These are phyloP conservation scores for Drosophila buzzatii DNA, from an alignment of 2,888 invertebrate genomes.

Conservation along the genomic window DNA sequence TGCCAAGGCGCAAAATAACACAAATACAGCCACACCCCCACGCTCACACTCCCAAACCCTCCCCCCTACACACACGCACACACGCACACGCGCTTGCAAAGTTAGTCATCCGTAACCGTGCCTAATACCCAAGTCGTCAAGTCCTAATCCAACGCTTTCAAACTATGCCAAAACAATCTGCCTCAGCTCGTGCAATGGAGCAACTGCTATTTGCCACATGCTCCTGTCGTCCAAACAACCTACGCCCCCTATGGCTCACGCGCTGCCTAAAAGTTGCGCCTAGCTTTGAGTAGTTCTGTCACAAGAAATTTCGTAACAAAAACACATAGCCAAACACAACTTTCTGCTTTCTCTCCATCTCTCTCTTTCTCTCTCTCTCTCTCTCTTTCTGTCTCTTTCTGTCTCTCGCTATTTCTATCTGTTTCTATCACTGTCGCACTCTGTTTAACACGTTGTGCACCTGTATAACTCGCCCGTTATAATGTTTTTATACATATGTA, in stretches of 20 bases:
- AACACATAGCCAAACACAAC: slow-evolving; percentile 17
- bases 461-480: slow-evolving; percentile 43
- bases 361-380: background rate
- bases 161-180: slow-evolving; percentile 15
- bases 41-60: background rate
- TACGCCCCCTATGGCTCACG: background rate
- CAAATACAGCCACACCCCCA: slow-evolving; percentile 8
- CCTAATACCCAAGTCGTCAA: slow-evolving; percentile 22
- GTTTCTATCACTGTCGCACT: slow-evolving; percentile 8
- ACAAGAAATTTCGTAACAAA: slow-evolving; percentile 27
- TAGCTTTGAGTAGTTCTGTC: slow-evolving; percentile 50
- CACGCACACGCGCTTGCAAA: slow-evolving; percentile 18
- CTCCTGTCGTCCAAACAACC: slow-evolving; percentile 8
- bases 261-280: slow-evolving; percentile 16
- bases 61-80: background rate
- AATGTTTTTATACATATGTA: slow-evolving; percentile 41
- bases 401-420: background rate
- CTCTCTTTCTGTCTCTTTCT: slow-evolving; percentile 3
- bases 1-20: slow-evolving; percentile 3
- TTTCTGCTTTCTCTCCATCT: slow-evolving; percentile 28
- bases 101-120: slow-evolving; percentile 40
- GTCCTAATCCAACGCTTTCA: slow-evolving; percentile 34
- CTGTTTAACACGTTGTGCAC: slow-evolving; percentile 29
- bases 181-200: slow-evolving; percentile 2
- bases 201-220: slow-evolving; percentile 10